Base-by-base conservation (phyloP, 2,888 invertebrate species). In the Adela reaumurella region DNA sequence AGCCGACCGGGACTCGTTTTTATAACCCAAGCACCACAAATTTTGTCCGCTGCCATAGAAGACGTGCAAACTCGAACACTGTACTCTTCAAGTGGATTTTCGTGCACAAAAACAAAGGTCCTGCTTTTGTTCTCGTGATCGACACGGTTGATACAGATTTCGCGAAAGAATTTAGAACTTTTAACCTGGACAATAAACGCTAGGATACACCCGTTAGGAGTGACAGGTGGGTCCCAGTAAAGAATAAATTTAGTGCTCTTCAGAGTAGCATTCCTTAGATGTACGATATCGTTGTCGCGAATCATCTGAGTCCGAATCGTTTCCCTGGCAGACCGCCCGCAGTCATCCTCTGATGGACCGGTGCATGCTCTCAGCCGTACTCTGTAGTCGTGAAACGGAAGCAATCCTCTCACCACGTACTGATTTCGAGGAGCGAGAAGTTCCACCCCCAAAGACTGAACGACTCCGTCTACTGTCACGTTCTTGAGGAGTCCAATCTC, bases 341-440 rank as follows among this genome's bases (percentile, higher is more conserved):
- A 78, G 11, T 50, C 46, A 2, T 56, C 50, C 4, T 55, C 53
- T 4, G 35, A 35, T 8, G 35, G 35, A 8, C 35, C 35, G 45
- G 62, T 59, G 54, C 78, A 78, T 29, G 72, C 68, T 51, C 74
- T 61, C 48, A 78, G 56, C 50, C 65, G 60, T 53, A 77, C 69
- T 49, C 62, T 68, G 49, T 77, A 78, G 56, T 76, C 76, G 54
- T 74, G 62, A 47, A 58, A 78, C 1, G 77, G 76, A 17, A 71
- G 70, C 42, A 78, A 55, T 1, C 63, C 63, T 10, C 59, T 64
- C 3, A 78, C 59, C 58, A 66, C 62, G 46, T 60, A 70, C 2
- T 56, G 55, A 35, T 58, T 65, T 54, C 53, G 61, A 1, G 59
- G 55, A 2, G 60, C 61, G 17, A 52, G 60, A 46, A 76, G 57